Conservation (phyloP, 2,888 invertebrate genomes). For the Pachymerium ferrugineum region DNA sequence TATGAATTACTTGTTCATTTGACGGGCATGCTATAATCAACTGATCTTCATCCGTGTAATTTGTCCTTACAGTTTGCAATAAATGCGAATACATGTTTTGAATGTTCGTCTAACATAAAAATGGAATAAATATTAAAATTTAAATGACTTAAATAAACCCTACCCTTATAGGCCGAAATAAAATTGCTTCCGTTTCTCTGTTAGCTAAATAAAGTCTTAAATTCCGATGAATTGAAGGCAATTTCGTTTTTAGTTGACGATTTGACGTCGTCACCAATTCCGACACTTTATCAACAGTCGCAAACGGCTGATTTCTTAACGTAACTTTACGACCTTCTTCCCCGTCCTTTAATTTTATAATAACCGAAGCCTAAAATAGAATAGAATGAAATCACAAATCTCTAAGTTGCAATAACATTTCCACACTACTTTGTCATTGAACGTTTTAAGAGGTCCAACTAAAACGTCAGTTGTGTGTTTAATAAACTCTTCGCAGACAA, state of each 20-base stretch:
- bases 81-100: slow-evolving; percentile 81
- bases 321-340: slow-evolving; percentile 42
- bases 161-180: slow-evolving; percentile 88
- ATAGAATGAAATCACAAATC: neutral
- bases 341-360: slow-evolving; percentile 45
- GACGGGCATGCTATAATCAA: slow-evolving; percentile 84
- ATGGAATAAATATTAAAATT: neutral
- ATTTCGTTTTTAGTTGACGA: slow-evolving; percentile 68
- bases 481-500: slow-evolving; percentile 82
- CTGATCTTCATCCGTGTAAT: slow-evolving; percentile 74
- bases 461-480: slow-evolving; percentile 68
- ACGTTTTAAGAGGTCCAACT: slow-evolving; percentile 65
- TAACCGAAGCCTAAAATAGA: slow-evolving; percentile 44
- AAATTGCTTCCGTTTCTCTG: slow-evolving; percentile 91
- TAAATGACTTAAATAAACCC: slow-evolving; percentile 39
- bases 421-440: slow-evolving; percentile 64
- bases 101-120: slow-evolving; percentile 60
- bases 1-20: slow-evolving; percentile 72
- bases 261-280: slow-evolving; percentile 69
- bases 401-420: neutral
- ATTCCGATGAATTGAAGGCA: slow-evolving; percentile 74
- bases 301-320: slow-evolving; percentile 57
- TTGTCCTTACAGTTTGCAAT: slow-evolving; percentile 63
- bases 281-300: slow-evolving; percentile 66
- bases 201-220: slow-evolving; percentile 96